Evolutionary conservation across 1,140 invertebrate genomes (phyloP).

Genomic region (Aleiodes sp.): DNA sequence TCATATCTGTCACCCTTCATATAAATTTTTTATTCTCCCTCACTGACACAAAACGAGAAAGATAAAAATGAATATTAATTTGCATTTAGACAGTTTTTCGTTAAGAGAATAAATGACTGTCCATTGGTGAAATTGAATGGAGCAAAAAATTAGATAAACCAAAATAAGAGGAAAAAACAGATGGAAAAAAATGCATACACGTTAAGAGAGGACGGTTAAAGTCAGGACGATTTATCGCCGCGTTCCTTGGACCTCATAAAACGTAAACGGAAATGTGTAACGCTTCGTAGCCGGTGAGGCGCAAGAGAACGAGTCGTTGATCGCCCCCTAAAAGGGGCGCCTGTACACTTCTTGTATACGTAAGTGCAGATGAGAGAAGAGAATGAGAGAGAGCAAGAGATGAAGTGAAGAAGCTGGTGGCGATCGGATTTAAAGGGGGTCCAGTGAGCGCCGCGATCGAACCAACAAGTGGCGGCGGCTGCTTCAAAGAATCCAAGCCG

Average conservation of each 20-base stretch:
- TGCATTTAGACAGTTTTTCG: neutral
- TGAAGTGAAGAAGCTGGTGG: slow-evolving; percentile 46
- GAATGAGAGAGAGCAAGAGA: slow-evolving; percentile 11
- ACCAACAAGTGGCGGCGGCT: slow-evolving; percentile 65
- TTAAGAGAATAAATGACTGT: neutral
- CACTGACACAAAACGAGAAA: too few relatives aligned
- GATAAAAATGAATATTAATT: neutral
- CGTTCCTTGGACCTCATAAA: slow-evolving; percentile 11
- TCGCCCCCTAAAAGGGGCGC: slow-evolving; percentile 56
- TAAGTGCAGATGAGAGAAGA: slow-evolving; percentile 46
- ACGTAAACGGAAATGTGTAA: slow-evolving; percentile 27
- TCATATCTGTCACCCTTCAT: neutral
- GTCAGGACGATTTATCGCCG: slow-evolving; percentile 12
- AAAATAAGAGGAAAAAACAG: neutral
- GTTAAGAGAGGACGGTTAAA: neutral
- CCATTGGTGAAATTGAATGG: too few relatives aligned
- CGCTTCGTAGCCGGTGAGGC: slow-evolving; percentile 49
- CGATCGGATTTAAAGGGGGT: slow-evolving; percentile 64
- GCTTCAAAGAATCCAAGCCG: slow-evolving; percentile 56
- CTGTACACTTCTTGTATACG: slow-evolving; percentile 51
- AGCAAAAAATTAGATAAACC: neutral
- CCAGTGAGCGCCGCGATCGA: slow-evolving; percentile 48
- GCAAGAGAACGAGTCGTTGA: slow-evolving; percentile 47
- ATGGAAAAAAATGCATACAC: slow-evolving; percentile 6
- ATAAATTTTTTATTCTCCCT: neutral